Base-by-base conservation (phyloP, 2,113 vertebrate species). In the Grantiella picta region DNA sequence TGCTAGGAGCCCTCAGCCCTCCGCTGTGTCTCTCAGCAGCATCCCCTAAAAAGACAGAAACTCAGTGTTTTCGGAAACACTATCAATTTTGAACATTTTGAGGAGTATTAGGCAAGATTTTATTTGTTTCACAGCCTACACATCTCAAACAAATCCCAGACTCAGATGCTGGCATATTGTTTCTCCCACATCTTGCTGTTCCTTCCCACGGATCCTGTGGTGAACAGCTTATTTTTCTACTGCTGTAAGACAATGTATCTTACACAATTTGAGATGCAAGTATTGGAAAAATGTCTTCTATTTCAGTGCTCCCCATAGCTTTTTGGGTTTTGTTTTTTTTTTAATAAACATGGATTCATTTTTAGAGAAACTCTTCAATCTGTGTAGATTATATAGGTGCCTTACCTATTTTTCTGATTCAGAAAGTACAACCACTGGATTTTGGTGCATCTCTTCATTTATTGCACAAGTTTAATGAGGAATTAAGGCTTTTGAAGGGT, bases 1-100 rank as follows among this genome's bases (percentile, higher is more conserved):
- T 0, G 0, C 1, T 3, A 10, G 47, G 65, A 84, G 8, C 15
- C 20, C 12, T 1, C 3, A n/a, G 9, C 11, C 42, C 33, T 17
- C 9, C 20, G 25, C n/a, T 11, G 21, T 3, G 1, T 20, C 31
- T 49, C 27, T 23, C 53, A 29, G 63, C 7, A 61, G 29, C 1
- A 25, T 28, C 15, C 7, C 54, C 71, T 20, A 20, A 69, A 27
- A 38, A 38, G 38, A 38, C 12, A 38, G 38, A 38, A 38, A 38
- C 38, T 38, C 0, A 2, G 1, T 33, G 12, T 40, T 85, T 69
- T 61, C 49, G 85, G 59, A 40, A 69, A 82, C 6, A 13, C 6
- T 66, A 54, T 40, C 52, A 4, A 63, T 61, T 72, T 50, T 47
- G 40, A 83, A 50, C 33, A n/a, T 49, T 82, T 50, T 15, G 25